Conservation (phyloP, 1,140 invertebrate species). For the Zaprionus camerounensis region DNA sequence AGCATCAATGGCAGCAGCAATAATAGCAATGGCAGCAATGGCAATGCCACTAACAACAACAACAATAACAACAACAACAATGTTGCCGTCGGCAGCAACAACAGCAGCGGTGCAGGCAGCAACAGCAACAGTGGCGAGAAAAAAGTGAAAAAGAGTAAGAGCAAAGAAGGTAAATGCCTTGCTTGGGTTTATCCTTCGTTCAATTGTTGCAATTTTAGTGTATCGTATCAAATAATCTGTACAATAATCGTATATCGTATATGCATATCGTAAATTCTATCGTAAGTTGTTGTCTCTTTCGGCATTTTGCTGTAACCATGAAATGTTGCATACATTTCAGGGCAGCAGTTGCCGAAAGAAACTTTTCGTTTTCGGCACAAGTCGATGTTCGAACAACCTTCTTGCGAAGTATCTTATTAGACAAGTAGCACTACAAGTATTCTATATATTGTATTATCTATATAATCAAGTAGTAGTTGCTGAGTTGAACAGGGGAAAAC, state of each 20-base stretch:
- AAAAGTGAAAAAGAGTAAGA: conserved; percentile 84
- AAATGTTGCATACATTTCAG: conserved; percentile 25
- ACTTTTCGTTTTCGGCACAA: background rate
- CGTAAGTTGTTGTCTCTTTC: conserved; percentile 7
- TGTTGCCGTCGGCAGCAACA: conserved; percentile 31
- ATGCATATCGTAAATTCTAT: conserved; percentile 6
- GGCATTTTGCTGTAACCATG: background rate
- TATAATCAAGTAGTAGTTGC: background rate
- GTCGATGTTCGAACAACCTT: background rate
- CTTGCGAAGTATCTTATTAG: background rate
- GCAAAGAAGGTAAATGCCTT: conserved; percentile 82
- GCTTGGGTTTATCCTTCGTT: conserved; percentile 82
- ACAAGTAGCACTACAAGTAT: background rate
- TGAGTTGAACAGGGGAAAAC: background rate
- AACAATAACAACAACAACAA: conserved; percentile 45
- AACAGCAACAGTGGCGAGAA: conserved; percentile 80
- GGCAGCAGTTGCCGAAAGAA: conserved; percentile 4
- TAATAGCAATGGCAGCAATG: conserved; percentile 30
- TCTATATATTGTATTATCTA: background rate
- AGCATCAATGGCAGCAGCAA: conserved; percentile 27
- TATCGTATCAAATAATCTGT: conserved; percentile 22
- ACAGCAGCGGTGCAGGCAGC: conserved; percentile 56
- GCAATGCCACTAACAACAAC: conserved; percentile 18
- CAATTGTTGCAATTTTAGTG: conserved; percentile 75
- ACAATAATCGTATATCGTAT: conserved; percentile 28